These are phyloP conservation scores for Aviceda subcristata DNA, from an alignment of 2,113 vertebrate genomes.

Conservation along the genomic window DNA sequence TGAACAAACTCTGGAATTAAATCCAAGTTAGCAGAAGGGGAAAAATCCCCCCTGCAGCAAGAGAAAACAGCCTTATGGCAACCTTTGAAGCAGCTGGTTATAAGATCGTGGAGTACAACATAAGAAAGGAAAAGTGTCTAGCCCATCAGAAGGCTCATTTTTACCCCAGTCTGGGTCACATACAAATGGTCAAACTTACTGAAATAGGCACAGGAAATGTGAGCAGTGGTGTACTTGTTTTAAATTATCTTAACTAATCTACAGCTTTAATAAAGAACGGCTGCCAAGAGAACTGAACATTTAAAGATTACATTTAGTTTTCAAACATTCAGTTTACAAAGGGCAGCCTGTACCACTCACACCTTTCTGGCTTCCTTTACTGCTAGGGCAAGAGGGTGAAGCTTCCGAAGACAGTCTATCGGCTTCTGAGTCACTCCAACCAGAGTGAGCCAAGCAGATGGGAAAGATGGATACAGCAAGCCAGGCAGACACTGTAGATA, in stretches of 20 bases:
- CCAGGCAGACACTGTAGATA: background rate
- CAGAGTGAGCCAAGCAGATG: background rate
- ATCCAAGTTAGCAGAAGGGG: background rate
- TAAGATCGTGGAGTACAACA: background rate
- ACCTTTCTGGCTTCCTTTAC: background rate
- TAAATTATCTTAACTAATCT: background rate
- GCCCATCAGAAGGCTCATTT: background rate
- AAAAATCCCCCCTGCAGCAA: background rate
- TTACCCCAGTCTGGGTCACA: background rate
- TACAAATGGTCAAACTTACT: background rate
- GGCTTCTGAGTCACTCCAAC: background rate
- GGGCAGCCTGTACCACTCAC: background rate
- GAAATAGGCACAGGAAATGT: background rate
- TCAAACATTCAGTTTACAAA: background rate
- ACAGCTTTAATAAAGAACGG: background rate
- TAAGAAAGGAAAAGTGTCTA: background rate
- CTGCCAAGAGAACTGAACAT: background rate
- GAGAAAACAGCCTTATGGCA: background rate
- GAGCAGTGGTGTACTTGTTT: background rate
- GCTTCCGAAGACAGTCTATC: background rate
- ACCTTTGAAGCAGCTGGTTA: background rate
- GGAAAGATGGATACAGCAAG: background rate
- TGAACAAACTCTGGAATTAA: background rate
- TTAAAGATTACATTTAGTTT: background rate
- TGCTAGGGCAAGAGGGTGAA: background rate